Evolutionary conservation across 2,888 invertebrate genomes (phyloP).

Genomic region (Cryptus armator): DNA sequence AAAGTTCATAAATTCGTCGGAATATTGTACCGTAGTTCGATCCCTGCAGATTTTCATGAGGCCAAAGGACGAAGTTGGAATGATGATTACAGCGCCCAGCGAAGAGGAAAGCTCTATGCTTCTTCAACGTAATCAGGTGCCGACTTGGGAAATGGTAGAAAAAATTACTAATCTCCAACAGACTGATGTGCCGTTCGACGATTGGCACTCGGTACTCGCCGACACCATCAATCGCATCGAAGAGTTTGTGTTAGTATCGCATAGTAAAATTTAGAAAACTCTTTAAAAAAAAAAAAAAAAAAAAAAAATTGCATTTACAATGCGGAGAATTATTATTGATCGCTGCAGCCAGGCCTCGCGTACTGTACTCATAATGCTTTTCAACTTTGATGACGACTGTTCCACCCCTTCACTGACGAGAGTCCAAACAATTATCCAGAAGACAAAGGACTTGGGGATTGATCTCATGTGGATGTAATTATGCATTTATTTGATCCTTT

Average conservation of each 20-base stretch:
- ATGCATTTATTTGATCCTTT: background rate
- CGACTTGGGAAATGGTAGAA: slow-evolving; percentile 53
- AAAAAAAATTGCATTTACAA: background rate
- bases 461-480: slow-evolving; percentile 66
- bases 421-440: background rate
- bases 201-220: slow-evolving; percentile 37
- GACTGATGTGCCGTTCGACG: background rate
- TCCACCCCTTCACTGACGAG: background rate
- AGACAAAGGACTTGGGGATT: background rate
- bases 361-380: slow-evolving; percentile 45
- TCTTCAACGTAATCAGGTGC: background rate
- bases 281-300: background rate
- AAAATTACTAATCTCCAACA: slow-evolving; percentile 21
- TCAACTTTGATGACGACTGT: slow-evolving; percentile 43
- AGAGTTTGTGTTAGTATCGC: background rate
- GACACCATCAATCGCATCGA: slow-evolving; percentile 27
- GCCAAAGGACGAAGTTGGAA: slow-evolving; percentile 52
- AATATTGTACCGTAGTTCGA: background rate
- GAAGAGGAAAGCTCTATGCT: background rate
- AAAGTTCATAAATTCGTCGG: background rate
- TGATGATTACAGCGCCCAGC: slow-evolving; percentile 37
- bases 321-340: background rate
- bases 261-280: background rate
- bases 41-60: slow-evolving; percentile 57
- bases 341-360: slow-evolving; percentile 30